Evolutionary conservation across 2,888 invertebrate genomes (phyloP), one percentile per base, ranked within the genome.

Genomic region (Drosophila neotestacea): DNA sequence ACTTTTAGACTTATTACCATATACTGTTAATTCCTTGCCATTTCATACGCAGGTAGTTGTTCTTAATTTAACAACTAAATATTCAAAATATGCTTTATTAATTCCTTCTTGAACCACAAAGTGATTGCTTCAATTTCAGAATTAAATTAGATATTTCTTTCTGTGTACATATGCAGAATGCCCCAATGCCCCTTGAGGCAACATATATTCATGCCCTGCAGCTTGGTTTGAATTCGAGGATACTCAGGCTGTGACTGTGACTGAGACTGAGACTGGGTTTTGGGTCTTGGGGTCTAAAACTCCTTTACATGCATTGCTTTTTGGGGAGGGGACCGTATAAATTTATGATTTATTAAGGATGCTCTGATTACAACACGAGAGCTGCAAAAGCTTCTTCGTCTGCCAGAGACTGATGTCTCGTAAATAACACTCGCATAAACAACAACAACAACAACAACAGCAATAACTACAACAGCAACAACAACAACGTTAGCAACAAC

Each of bases 301-400:
- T 66, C 47, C 70, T 87, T 88, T 84, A 84, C 86, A 88, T 83
- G 83, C 86, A 79, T 60, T 61, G 44, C 50, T 61, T 68, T 55
- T 55, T 28, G 56, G 56, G 58, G 47, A 30, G 42, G 73, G 72
- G 71, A 63, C 77, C 74, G 90, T 82, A 90, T 90, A 90, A 90
- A 90, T 91, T 90, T 91, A 91, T 91, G 91, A 91, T 91, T 91
- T 91, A 91, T 91, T 91, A 91, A 91, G 91, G 91, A 91, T 90
- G 88, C 86, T 89, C 90, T 91, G 91, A 91, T 91, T 91, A 91
- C 91, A 91, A 90, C 90, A 91, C 88, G 77, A 58, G 47, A 27
- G 63, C 55, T 52, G 73, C 77, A 61, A 56, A 55, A 56, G 55
- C 55, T 56, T 56, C 55, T 44, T 56, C 55, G 55, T 56, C 55